phyloP scores from a whole-genome alignment of 2,113 vertebrate genomes.

The Ellobius talpinus region DNA sequence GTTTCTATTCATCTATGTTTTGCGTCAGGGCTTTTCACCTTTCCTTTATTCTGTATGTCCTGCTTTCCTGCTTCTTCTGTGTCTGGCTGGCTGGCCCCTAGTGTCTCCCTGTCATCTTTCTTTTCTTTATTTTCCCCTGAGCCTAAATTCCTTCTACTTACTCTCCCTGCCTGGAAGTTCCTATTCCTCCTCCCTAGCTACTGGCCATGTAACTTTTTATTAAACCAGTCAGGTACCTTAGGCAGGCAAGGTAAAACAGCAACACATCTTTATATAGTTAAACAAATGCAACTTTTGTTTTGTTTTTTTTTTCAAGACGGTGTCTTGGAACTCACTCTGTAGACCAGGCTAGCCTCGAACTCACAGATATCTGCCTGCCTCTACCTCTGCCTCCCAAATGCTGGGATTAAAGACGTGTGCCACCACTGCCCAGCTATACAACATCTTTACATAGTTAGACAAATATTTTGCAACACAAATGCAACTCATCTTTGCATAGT shows the following conservation, averaged over 20 bases:
- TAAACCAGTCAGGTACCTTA: not conserved
- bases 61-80: not conserved
- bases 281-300: not conserved
- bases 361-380: too few relatives aligned
- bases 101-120: not conserved
- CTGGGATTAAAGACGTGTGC: too few relatives aligned
- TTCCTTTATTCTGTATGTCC: not conserved
- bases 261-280: not conserved
- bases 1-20: not conserved
- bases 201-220: not conserved
- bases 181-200: not conserved
- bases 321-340: too few relatives aligned
- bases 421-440: too few relatives aligned
- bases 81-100: not conserved
- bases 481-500: too few relatives aligned
- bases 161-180: not conserved
- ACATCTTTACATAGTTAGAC: not conserved
- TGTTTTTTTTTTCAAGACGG: too few relatives aligned
- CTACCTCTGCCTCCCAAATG: too few relatives aligned
- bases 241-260: not conserved
- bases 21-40: not conserved
- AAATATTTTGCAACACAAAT: not conserved
- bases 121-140: not conserved
- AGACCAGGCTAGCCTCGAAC: too few relatives aligned
- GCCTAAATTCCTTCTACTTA: not conserved